Conservation (phyloP, 2,888 invertebrate species). For the Masnerella sp. region DNA sequence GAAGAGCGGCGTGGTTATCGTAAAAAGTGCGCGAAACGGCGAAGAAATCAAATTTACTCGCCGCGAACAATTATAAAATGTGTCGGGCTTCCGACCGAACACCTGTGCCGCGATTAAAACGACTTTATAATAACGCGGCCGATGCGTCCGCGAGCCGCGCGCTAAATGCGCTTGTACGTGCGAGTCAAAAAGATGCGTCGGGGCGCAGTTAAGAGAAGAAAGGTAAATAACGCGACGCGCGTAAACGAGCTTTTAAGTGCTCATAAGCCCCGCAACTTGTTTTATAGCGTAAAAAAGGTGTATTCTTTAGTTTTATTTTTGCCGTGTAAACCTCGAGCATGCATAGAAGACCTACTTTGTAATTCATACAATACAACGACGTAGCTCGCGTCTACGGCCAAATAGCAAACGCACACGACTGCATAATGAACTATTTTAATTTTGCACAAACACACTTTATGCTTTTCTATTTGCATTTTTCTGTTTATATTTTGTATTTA, state of each 20-base stretch:
- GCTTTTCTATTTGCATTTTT: constrained; percentile 30
- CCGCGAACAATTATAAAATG: constrained; percentile 11
- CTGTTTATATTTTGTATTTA: constrained; percentile 22
- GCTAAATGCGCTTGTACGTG: constrained; percentile 30
- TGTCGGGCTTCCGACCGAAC: constrained; percentile 15
- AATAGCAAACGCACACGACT: constrained; percentile 20
- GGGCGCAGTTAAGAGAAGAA: constrained; percentile 37
- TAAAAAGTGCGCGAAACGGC: neutral
- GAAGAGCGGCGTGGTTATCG: neutral
- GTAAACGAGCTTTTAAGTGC: constrained; percentile 51
- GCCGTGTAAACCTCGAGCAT: constrained; percentile 23
- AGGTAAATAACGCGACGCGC: constrained; percentile 46
- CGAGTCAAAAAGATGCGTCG: constrained; percentile 35
- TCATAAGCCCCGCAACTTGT: constrained; percentile 43
- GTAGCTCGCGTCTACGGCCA: constrained; percentile 1
- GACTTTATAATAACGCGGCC: constrained; percentile 20
- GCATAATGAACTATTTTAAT: constrained; percentile 38
- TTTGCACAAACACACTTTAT: constrained; percentile 27
- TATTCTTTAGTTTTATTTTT: constrained; percentile 28
- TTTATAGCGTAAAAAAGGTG: constrained; percentile 31
- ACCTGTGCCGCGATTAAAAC: neutral
- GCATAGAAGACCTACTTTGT: constrained; percentile 37
- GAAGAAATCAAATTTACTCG: constrained; percentile 21
- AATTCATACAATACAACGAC: constrained; percentile 39
- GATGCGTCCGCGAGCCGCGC: constrained; percentile 11